These are phyloP conservation scores for Saccostrea cuccullata DNA, from an alignment of 1,140 invertebrate species.

Conservation along the genomic window DNA sequence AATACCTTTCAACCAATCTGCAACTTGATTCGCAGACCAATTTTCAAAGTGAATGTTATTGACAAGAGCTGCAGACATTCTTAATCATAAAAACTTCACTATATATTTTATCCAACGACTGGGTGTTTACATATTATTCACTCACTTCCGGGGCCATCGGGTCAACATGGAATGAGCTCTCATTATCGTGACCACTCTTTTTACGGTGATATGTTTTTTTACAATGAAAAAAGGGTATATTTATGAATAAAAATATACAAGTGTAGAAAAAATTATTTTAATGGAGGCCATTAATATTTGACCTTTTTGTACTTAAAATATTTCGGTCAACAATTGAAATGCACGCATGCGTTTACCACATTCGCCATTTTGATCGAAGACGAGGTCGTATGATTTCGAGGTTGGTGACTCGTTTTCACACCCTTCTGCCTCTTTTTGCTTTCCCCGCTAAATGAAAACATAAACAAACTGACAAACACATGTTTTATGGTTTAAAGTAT, in stretches of 20 bases:
- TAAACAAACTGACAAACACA: constrained; percentile 37
- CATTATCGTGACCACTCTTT: no score
- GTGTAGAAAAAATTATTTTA: not conserved
- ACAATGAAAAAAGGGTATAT: not conserved
- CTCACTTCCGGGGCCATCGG: no score
- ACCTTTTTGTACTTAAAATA: no score
- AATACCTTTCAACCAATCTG: constrained; percentile 93
- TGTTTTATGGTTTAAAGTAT: not conserved
- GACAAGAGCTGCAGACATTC: constrained; percentile 46
- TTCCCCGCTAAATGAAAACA: constrained; percentile 40
- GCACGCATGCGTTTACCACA: constrained; percentile 48
- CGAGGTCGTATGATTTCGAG: constrained; percentile 71
- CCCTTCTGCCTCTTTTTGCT: constrained; percentile 49
- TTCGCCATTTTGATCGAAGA: constrained; percentile 68
- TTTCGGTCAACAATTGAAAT: not conserved
- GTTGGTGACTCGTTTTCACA: constrained; percentile 73
- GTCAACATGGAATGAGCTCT: no score
- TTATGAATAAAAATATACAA: not conserved
- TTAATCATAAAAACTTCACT: not conserved
- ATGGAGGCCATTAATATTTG: no score
- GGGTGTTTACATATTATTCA: no score
- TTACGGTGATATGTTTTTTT: no score
- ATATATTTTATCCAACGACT: no score
- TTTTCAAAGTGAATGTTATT: constrained; percentile 65
- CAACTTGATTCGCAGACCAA: constrained; percentile 95